These are phyloP conservation scores for Macrotus californicus DNA, from an alignment of 2,113 vertebrate genomes.

Conservation along the genomic window DNA sequence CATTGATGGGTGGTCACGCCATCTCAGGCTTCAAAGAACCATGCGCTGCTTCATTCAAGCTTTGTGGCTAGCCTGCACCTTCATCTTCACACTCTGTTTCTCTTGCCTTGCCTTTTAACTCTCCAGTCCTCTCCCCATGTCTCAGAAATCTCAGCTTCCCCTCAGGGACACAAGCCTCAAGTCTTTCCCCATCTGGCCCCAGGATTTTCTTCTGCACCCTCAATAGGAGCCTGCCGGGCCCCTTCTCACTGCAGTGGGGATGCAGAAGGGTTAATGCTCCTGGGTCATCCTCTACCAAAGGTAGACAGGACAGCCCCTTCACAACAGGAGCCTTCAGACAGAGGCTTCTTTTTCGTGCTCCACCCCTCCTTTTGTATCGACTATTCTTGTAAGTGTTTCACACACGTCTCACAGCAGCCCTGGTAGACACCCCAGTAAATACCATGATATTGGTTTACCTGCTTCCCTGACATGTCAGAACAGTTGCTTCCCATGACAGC, in stretches of 20 bases:
- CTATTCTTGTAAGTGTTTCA: neutral
- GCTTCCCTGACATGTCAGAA: neutral
- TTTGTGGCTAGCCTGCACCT: neutral
- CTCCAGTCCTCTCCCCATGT: neutral
- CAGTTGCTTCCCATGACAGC: neutral
- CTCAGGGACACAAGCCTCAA: neutral
- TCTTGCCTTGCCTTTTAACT: neutral
- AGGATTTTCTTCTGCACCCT: neutral
- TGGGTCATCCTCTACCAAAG: neutral
- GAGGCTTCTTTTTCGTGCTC: neutral
- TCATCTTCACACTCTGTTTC: neutral
- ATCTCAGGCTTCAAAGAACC: neutral
- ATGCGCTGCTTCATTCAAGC: fast-evolving
- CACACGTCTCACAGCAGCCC: neutral
- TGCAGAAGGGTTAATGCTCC: neutral
- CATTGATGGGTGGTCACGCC: fast-evolving
- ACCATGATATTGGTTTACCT: neutral
- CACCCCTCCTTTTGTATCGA: neutral
- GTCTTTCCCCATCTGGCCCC: neutral
- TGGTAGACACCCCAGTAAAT: neutral
- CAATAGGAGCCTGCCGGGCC: neutral
- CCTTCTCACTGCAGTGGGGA: neutral
- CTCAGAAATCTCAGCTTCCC: neutral
- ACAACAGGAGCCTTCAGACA: too few species aligned
- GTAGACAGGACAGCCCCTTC: neutral